Conservation (phyloP, 2,797 vertebrate species). For the Avahi laniger region DNA sequence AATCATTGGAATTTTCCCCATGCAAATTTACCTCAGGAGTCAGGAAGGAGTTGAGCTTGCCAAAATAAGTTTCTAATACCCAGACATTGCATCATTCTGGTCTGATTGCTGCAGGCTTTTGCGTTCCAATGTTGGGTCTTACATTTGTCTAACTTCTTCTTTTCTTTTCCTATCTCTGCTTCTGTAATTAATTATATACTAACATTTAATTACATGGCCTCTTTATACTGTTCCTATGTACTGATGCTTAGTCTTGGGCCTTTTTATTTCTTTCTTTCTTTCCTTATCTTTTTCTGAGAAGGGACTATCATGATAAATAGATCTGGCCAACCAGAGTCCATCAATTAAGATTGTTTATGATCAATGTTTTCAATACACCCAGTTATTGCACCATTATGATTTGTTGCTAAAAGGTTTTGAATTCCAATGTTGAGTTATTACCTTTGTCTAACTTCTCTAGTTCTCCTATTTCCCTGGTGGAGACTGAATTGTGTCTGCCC, state of each 20-base stretch:
- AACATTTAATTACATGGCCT: neutral
- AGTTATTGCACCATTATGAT: neutral
- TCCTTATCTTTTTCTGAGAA: neutral
- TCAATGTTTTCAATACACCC: neutral
- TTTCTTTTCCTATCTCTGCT: neutral
- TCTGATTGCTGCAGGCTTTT: neutral
- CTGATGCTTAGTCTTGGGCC: neutral
- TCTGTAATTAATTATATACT: neutral
- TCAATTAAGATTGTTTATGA: neutral
- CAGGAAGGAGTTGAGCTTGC: neutral
- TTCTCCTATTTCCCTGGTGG: neutral
- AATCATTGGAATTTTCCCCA: neutral
- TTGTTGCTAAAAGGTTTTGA: neutral
- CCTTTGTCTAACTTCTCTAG: neutral
- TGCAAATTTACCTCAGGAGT: neutral
- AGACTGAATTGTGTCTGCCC: neutral
- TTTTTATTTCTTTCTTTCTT: neutral
- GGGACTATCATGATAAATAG: neutral
- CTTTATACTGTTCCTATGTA: neutral
- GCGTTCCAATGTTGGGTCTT: neutral
- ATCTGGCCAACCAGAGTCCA: neutral
- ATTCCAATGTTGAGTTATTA: neutral
- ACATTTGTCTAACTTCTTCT: neutral
- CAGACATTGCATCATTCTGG: neutral
- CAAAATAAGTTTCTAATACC: neutral